Base-by-base conservation (phyloP, 2,113 vertebrate species). In the Sturnus vulgaris region DNA sequence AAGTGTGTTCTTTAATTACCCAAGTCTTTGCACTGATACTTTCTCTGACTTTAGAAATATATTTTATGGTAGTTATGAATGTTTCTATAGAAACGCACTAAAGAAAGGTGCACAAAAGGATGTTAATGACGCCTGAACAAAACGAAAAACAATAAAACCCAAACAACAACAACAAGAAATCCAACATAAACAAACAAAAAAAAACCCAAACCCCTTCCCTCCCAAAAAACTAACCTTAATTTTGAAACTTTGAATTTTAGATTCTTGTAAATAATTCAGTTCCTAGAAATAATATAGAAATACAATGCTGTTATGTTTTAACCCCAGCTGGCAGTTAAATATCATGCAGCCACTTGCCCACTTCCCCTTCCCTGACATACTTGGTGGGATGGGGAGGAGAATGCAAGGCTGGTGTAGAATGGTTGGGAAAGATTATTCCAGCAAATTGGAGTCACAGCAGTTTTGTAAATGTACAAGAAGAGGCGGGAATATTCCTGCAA, bases 381-480 rank as follows among this genome's bases (percentile, higher is more conserved):
- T 28, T 47, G 47, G 7, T 47, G 24, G n/a, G 39, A 30, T 61
- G 39, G 28, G n/a, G 15, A 46, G 6, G 55, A 78, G n/a, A 46
- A 53, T 39, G 83, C 82, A 87, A 82, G 88, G 64, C 93, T 97
- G 75, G 50, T 86, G 56, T 3, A 88, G 40, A 40, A 31, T 56
- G 81, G 52, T 77, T 81, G 57, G 68, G 75, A 95, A 97, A 92
- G 71, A 71, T 93, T 80, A 35, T 94, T 96, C 68, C 93, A 97
- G 91, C 81, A 97, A 92, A 93, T 50, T 88, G 13, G n/a, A 95
- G 91, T 37, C 37, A 78, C 55, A 72, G 92, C 80, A 73, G 14
- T 75, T 95, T 78, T 64, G 50, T 87, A 86, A 94, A 82, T 9
- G 7, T 75, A 85, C 44, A 57, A 70, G 75, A 82, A n/a, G 55